Conservation (phyloP, 2,797 vertebrate species). For the Pachyuromys duprasi region DNA sequence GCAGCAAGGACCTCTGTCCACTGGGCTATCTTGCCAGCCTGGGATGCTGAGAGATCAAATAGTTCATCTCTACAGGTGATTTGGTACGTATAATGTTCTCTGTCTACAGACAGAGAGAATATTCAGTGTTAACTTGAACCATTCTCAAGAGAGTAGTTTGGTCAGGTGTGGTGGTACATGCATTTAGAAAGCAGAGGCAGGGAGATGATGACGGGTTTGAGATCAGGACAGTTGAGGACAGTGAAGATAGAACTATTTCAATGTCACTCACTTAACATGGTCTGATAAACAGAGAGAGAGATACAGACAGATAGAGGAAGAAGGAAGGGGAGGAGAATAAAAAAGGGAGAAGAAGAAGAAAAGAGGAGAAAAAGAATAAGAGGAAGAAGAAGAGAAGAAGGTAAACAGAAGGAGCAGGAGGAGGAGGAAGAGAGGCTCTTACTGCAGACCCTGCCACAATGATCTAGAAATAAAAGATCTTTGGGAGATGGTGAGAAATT, state of each 20-base stretch:
- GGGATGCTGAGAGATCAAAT: background rate
- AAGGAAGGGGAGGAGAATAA: no score
- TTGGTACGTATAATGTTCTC: background rate
- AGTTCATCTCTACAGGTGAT: background rate
- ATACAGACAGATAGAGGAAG: background rate
- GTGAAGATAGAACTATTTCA: background rate
- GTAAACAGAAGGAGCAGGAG: no score
- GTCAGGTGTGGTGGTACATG: background rate
- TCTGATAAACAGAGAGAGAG: background rate
- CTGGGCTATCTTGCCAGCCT: background rate
- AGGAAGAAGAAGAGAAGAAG: accelerated
- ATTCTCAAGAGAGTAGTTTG: background rate
- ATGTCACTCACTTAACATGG: background rate
- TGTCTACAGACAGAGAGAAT: background rate
- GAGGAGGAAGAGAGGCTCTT: background rate
- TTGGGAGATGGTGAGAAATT: background rate
- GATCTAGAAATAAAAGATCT: background rate
- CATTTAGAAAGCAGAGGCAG: background rate
- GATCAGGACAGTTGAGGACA: background rate
- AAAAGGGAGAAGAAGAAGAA: no score
- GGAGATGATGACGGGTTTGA: background rate
- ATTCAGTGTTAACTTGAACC: background rate
- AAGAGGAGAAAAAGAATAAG: background rate
- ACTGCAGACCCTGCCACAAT: background rate
- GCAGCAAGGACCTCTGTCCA: background rate